Base-by-base conservation (phyloP, 2,797 vertebrate species). In the Mormyrus hasselquistii region DNA sequence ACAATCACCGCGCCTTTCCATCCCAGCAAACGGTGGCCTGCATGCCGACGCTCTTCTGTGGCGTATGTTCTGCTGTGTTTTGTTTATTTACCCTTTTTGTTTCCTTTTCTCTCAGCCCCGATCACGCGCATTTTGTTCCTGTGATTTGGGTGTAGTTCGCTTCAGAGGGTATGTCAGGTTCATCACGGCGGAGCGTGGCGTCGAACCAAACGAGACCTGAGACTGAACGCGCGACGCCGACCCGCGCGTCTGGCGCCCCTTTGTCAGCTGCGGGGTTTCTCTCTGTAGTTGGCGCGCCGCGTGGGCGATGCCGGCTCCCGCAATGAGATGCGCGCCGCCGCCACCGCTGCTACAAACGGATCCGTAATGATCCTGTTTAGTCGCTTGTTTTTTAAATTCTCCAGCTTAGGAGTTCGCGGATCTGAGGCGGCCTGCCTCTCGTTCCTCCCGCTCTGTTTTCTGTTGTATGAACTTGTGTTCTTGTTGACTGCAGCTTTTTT, bases 361-460 rank as follows among this genome's bases (percentile, higher is more conserved):
- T 93, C 95, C 93, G 94, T 95, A 96, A 96, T 96, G 95, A 96
- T 96, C 93, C 92, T 95, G 94, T 96, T 96, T 96, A 95, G 94
- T 95, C 95, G 91, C 93, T 94, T 88, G 93, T 93, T 95, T 90
- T 88, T 84, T 84, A 84, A 84, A 84, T 22, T 84, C 47, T 50
- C 82, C 44, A n/a, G 44, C 82, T 55, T 53, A 38, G 87, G 89
- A 59, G 88, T 93, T 93, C 94, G 94, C 93, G 94, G 92, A 92
- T 91, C 91, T 91, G 92, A 92, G 94, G 90, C 92, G 3, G 55
- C 52, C 41, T 41, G 34, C 91, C 92, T 94, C 94, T 95, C 92
- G 93, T 93, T 94, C 94, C 86, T 73, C 90, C 87, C 83, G 91
- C 93, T 93, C 93, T 92, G 90, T 93, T 93, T 91, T 92, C 87